phyloP scores from a whole-genome alignment of 2,888 invertebrate genomes.

The Melanostoma mellinum region DNA sequence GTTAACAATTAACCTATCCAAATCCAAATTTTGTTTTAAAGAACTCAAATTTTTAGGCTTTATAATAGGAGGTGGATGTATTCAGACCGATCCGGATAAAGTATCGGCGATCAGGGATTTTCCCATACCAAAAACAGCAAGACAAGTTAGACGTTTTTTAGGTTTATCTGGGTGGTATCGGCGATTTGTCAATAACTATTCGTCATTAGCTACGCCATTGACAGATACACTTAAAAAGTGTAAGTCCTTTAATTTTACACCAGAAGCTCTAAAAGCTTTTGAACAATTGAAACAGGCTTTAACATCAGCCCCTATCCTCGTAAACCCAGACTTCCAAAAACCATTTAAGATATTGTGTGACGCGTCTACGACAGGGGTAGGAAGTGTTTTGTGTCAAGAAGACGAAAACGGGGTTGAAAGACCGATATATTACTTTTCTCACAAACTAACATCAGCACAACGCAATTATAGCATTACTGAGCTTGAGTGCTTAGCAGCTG shows the following conservation, averaged over 20 bases:
- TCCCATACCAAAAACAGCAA: background rate
- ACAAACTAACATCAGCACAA: too few relatives aligned
- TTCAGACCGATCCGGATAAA: slow-evolving; percentile 8
- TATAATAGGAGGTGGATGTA: slow-evolving; percentile 29
- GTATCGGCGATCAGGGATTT: slow-evolving; percentile 20
- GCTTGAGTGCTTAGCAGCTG: slow-evolving; percentile 17
- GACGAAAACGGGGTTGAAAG: too few relatives aligned
- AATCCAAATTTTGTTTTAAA: slow-evolving; percentile 5
- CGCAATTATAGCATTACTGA: slow-evolving; percentile 10
- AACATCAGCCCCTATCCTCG: background rate
- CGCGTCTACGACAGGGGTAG: background rate
- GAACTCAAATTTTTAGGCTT: slow-evolving; percentile 15
- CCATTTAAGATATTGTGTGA: slow-evolving; percentile 5
- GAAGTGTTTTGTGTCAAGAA: background rate
- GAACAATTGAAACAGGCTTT: slow-evolving; percentile 19
- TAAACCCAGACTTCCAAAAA: slow-evolving; percentile 4
- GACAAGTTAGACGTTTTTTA: too few relatives aligned
- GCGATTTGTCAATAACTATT: background rate
- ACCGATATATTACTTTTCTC: too few relatives aligned
- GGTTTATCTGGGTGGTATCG: background rate
- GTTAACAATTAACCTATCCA: slow-evolving; percentile 4
- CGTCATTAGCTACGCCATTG: background rate
- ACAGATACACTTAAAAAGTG: slow-evolving; percentile 18
- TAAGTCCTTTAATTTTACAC: background rate
- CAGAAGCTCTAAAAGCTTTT: slow-evolving; percentile 26